Percentiles rank a stretch among this genome's conserved stretches.
These are phyloP conservation scores for Bombus balteatus DNA, from an alignment of 1,140 invertebrate species.

Conservation along the genomic window DNA sequence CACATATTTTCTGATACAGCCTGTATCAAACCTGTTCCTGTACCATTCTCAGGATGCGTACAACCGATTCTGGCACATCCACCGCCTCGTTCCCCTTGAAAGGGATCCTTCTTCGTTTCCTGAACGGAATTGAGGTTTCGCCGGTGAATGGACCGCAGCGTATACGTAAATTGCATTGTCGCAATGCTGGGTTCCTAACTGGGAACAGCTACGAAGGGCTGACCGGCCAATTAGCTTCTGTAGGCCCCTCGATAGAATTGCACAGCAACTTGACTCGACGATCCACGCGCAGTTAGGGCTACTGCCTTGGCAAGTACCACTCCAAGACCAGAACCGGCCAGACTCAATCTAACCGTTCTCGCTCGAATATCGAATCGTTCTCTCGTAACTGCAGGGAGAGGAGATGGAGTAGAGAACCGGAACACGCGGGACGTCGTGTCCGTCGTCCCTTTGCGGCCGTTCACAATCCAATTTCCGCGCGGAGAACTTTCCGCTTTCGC, in stretches of 20 bases:
- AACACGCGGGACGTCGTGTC: not conserved
- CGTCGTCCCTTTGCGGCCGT: slow-evolving; percentile 43
- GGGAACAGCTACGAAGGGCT: slow-evolving; percentile 57
- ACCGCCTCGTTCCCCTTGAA: slow-evolving; percentile 27
- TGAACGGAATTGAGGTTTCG: slow-evolving; percentile 62
- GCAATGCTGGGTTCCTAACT: slow-evolving; percentile 48
- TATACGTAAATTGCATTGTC: slow-evolving; percentile 70
- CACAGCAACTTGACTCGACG: slow-evolving; percentile 62
- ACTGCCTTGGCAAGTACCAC: slow-evolving; percentile 46
- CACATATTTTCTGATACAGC: not conserved
- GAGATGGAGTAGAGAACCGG: not conserved
- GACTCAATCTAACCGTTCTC: slow-evolving; percentile 58
- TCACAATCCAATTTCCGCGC: slow-evolving; percentile 43
- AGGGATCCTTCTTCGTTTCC: slow-evolving; percentile 64
- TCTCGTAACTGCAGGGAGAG: not conserved
- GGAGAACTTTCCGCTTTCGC: slow-evolving; percentile 19
- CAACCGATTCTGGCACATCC: slow-evolving; percentile 14
- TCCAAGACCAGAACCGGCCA: slow-evolving; percentile 45
- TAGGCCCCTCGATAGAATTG: slow-evolving; percentile 67
- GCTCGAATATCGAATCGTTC: slow-evolving; percentile 57
- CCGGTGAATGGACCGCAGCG: slow-evolving; percentile 56
- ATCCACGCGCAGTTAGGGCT: slow-evolving; percentile 52
- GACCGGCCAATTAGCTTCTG: slow-evolving; percentile 70
- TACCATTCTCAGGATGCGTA: not conserved
- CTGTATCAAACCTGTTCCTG: not conserved